A percentile compares a stretch with the other conserved stretches of the same genome.
Evolutionary conservation across 2,113 vertebrate species (phyloP).

Genomic region (Dermatemys mawii): DNA sequence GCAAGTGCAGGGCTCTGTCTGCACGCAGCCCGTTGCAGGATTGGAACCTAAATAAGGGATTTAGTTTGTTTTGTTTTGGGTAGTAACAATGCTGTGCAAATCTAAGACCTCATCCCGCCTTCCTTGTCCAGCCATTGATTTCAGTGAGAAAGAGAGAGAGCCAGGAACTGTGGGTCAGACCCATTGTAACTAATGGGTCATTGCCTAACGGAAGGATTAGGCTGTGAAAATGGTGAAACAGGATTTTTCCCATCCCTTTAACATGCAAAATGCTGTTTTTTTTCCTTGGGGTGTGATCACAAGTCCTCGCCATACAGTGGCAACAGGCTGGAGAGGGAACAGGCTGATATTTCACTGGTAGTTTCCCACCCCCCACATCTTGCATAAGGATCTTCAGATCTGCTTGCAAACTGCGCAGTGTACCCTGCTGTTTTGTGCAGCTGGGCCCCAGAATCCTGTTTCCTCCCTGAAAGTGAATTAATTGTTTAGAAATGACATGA

Average conservation of each 20-base stretch:
- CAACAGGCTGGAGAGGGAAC: background rate
- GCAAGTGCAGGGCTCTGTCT: background rate
- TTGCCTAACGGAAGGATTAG: background rate
- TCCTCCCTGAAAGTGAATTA: constrained; percentile 20
- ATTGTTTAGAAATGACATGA: constrained; percentile 12
- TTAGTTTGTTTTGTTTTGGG: background rate
- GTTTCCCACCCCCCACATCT: background rate
- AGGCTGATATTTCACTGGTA: background rate
- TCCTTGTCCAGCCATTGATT: background rate
- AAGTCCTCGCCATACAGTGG: background rate
- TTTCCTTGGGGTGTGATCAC: too few species aligned
- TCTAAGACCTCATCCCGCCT: background rate
- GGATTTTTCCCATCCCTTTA: constrained; percentile 22
- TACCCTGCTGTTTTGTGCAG: background rate
- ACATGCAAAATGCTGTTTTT: constrained; percentile 7
- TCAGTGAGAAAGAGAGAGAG: background rate
- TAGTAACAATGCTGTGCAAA: background rate
- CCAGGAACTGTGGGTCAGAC: background rate
- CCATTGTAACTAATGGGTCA: background rate
- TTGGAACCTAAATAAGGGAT: background rate
- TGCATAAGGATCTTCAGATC: background rate
- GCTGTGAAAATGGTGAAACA: background rate
- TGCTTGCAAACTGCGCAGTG: background rate
- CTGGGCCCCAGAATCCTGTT: constrained; percentile 43
- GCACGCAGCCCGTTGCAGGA: background rate